Evolutionary conservation across 2,113 vertebrate genomes (phyloP).

Genomic region (Hyla sarda): DNA sequence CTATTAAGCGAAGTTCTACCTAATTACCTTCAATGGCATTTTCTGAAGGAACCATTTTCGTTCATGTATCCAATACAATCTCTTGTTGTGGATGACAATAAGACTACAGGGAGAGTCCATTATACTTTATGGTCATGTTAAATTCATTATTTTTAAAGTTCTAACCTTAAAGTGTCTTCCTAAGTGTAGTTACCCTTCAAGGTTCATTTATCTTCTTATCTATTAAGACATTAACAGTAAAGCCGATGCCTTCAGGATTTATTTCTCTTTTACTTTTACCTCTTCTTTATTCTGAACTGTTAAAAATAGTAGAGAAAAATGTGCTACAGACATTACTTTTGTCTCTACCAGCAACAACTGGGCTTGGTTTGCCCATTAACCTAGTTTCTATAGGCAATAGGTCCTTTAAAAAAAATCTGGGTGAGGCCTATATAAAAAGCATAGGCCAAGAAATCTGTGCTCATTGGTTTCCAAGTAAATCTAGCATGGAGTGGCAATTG

Average conservation of each 20-base stretch:
- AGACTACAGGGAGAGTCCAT: slow-evolving; percentile 15
- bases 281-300: neutral
- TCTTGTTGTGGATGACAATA: slow-evolving; percentile 11
- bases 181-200: slow-evolving; percentile 40
- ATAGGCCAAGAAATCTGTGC: too few species aligned
- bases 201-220: slow-evolving; percentile 13
- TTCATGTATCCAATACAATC: neutral
- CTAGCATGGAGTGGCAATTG: too few species aligned
- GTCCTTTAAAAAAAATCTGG: too few species aligned
- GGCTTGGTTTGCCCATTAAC: neutral
- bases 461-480: too few species aligned
- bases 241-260: neutral
- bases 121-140: slow-evolving; percentile 4
- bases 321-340: neutral
- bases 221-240: neutral
- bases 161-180: slow-evolving; percentile 26
- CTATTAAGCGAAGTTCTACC: neutral
- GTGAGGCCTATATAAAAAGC: too few species aligned
- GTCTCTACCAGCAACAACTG: neutral
- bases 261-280: neutral
- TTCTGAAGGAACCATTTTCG: slow-evolving; percentile 4
- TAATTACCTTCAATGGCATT: slow-evolving; percentile 19
- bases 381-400: neutral
- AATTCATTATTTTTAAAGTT: slow-evolving; percentile 30
- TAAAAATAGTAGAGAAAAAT: neutral